Evolutionary conservation across 2,797 vertebrate species (phyloP), one percentile per base, ranked within the genome.

Genomic region (Saxicola maurus): DNA sequence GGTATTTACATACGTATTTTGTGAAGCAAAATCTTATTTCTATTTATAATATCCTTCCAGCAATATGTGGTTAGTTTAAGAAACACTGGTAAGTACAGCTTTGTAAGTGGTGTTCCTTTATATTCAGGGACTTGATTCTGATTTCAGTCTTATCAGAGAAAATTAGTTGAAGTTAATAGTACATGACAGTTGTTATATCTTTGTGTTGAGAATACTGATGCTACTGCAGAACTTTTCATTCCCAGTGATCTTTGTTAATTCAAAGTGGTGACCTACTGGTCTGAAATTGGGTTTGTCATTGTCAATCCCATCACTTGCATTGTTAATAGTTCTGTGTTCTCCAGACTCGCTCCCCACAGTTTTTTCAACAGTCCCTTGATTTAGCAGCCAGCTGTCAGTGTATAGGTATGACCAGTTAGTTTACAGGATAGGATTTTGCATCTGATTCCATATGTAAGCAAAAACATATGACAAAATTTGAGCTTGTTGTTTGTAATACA

Each of bases 211-310:
- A 82, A 62, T 82, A 80, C 35, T 46, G 71, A 40, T 74, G 38
- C 40, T 67, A 71, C 45, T 27, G 67, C 42, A 66, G 51, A 91
- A 91, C 31, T 90, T 90, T 77, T 65, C 37, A 23, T 81, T 94
- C 65, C 43, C 51, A 46, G 37, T 62, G 65, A 84, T 80, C 64
- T 86, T 80, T 72, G 31, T 79, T 92, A 82, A 94, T 92, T 92
- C 48, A 46, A 81, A 83, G 37, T 49, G 33, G 27, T 83, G 59
- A 52, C 55, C 42, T 53, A 30, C 37, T 87, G 49, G 31, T 89
- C 30, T 88, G 68, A 81, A 89, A 89, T 33, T 46, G 7, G 55
- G 27, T 81, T 95, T 94, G 56, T 75, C 72, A 35, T 45, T 69
- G 21, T 48, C 48, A 85, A 35, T 80, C 61, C 59, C 27, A 27